Evolutionary conservation across 2,797 vertebrate genomes (phyloP).

Genomic region (Lacerta bilineata): DNA sequence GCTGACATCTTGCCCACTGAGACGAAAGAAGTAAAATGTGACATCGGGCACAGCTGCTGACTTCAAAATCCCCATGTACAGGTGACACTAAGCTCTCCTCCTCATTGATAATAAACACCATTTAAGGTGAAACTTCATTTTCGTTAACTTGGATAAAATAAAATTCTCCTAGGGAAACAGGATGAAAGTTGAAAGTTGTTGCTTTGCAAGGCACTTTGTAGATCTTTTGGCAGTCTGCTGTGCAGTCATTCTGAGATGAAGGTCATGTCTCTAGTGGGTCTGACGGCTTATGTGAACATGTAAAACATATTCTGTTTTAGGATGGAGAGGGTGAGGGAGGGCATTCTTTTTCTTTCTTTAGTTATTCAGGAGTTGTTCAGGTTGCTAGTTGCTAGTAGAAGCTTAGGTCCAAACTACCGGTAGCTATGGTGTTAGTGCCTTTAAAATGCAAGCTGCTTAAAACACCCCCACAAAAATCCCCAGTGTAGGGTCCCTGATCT

Average conservation of each 20-base stretch:
- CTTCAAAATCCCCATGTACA: conserved; percentile 10
- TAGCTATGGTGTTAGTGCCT: not conserved
- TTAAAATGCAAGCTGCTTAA: too few relatives aligned
- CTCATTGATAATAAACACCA: not conserved
- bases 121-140: not conserved
- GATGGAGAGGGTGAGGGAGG: not conserved
- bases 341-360: not conserved
- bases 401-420: not conserved
- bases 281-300: not conserved
- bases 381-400: not conserved
- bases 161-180: not conserved
- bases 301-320: conserved; percentile 4
- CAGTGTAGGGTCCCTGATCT: too few relatives aligned
- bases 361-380: not conserved
- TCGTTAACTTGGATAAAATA: not conserved
- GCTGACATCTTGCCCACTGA: not conserved
- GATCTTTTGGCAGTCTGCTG: not conserved
- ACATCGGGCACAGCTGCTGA: conserved; percentile 19
- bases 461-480: too few relatives aligned
- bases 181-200: conserved; percentile 1
- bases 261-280: not conserved
- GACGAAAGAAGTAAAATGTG: not conserved
- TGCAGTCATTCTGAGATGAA: not conserved
- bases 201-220: not conserved
- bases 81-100: conserved; percentile 2